Evolutionary conservation across 2,113 vertebrate genomes (phyloP), one percentile per base, ranked within the genome.

Genomic region (Zosterops borbonicus): DNA sequence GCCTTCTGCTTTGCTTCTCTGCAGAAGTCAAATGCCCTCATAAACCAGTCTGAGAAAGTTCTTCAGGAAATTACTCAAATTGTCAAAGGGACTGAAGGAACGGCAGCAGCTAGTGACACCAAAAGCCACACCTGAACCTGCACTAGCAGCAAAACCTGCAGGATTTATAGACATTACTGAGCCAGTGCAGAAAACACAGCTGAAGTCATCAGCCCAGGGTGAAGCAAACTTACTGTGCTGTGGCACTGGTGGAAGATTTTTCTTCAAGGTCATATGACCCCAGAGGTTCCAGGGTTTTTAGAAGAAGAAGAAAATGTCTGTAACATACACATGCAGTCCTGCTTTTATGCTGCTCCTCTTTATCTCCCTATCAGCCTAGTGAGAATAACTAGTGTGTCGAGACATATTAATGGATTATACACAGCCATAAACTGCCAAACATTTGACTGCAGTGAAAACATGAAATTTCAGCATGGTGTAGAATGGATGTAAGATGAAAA

Each of bases 161-260:
- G 76, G 87, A 92, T 89, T 92, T 91, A 89, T 60, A 65, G 75
- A 23, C 28, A 27, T 82, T 42, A 74, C 58, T 55, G 74, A 92
- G 80, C 8, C 84, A 83, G 22, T 53, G 82, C 84, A 91, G 63
- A 79, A 89, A 70, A 65, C 33, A 46, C 2, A 59, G 56, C 62
- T 93, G 77, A 92, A 87, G 29, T 58, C 74, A 87, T 59, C 70
- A 85, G 70, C 62, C 63, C 56, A 35, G 28, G 56, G 42, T 6
- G 0, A 79, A 64, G 41, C 39, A 93, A 88, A 82, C 47, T 83
- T 31, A 50, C 29, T 35, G 35, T 41, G 80, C 83, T 82, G 58
- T 53, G 64, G 29, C 42, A 76, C 27, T 69, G 46, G n/a, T 73
- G 20, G 50, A 87, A 95, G 78, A 70, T 44, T 87, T 94, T 89